phyloP scores from a whole-genome alignment of 2,797 vertebrate species.

The Alca torda region DNA sequence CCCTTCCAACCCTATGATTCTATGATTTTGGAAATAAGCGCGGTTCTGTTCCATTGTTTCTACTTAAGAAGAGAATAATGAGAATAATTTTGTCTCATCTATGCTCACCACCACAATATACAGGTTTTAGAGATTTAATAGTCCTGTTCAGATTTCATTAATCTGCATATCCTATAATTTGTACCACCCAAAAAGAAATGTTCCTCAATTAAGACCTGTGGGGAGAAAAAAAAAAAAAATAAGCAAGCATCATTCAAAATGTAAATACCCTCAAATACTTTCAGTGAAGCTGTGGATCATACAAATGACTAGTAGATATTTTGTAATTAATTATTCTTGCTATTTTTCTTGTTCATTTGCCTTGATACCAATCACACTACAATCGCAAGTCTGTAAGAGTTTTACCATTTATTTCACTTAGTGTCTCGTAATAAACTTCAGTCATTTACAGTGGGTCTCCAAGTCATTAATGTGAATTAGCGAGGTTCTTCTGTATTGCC shows the following conservation, averaged over 20 bases:
- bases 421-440: background rate
- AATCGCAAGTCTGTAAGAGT: background rate
- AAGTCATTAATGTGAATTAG: slow-evolving; percentile 7
- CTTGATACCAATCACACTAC: background rate
- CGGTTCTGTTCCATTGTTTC: background rate
- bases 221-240: background rate
- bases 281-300: background rate
- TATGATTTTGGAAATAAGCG: background rate
- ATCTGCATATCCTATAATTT: background rate
- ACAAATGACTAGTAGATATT: background rate
- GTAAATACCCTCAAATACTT: background rate
- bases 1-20: no score
- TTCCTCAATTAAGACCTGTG: background rate
- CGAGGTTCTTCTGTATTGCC: background rate
- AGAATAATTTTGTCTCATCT: background rate
- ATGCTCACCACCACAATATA: background rate
- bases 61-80: background rate
- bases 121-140: background rate
- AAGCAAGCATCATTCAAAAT: background rate
- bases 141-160: background rate
- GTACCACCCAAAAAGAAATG: background rate
- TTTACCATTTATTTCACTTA: background rate
- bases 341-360: background rate
- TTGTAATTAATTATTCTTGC: background rate
- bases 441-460: background rate